Base-by-base conservation (phyloP, 2,888 invertebrate genomes). In the Meteorus cinctellus region DNA sequence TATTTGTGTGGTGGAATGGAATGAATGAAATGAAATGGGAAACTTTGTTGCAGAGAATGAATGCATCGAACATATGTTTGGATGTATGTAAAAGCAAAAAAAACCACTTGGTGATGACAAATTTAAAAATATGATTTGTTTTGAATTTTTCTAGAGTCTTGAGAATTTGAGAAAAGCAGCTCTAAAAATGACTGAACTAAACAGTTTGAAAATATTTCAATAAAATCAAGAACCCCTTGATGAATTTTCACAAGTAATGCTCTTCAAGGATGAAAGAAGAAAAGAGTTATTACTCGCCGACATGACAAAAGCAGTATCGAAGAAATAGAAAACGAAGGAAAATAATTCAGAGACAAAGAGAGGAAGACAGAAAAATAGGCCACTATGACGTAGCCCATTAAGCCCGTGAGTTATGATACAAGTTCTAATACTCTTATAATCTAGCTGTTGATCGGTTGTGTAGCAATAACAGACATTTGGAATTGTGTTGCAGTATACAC, bases 341-440 rank as follows among this genome's bases (percentile, higher is more conserved):
- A 24, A 62, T 31, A 8, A 55, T n/a, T 8, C 2, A 55, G 2
- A 55, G 4, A 55, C 24, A 55, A 19, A 79, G 63, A 48, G 62
- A 59, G 71, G 68, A 74, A 79, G 75, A 73, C 27, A 36, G 67
- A 75, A 63, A 69, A 74, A 69, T 27, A 72, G 79, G 73, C 74
- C 78, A 75, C 77, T 82, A 81, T 80, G 81, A 78, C 73, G 77
- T 81, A 84, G 85, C 80, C 88, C 87, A 89, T 89, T 89, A 88
- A 85, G 81, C 81, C 69, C 80, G 83, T 88, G 87, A 89, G 88
- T 89, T 89, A 89, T 88, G 88, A 83, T 87, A 84, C 86, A 88
- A 89, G 87, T 88, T 88, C 85, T 89, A 85, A 89, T 89, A 88
- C 88, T 85, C 87, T 86, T 88, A 89, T 89, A 89, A 89, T 88